phyloP scores from a whole-genome alignment of 2,888 invertebrate species.

The Drosophila mettleri region DNA sequence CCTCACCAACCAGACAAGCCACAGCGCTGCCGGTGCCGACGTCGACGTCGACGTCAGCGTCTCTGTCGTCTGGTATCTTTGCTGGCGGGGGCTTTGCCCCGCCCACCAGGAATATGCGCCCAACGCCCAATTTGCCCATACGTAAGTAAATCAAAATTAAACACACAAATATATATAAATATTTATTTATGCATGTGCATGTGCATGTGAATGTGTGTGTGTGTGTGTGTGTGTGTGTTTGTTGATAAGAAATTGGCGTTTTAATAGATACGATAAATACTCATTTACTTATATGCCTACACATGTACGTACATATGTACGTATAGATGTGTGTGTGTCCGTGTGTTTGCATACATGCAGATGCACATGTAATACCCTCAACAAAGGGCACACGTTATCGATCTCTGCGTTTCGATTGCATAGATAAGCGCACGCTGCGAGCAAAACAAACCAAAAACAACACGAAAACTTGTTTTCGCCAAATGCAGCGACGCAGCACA shows the following conservation, averaged over 20 bases:
- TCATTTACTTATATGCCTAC: neutral
- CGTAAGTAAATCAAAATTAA: slow-evolving; percentile 55
- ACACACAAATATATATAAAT: neutral
- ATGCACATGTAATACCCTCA: slow-evolving; percentile 4
- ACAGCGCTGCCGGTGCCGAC: slow-evolving; percentile 31
- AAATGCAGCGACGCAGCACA: slow-evolving; percentile 21
- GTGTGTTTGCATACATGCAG: neutral
- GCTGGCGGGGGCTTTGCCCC: slow-evolving; percentile 47
- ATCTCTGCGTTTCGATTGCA: slow-evolving; percentile 51
- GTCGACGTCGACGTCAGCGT: slow-evolving; percentile 19
- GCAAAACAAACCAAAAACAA: slow-evolving; percentile 26
- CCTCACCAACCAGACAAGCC: slow-evolving; percentile 44
- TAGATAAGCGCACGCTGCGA: slow-evolving; percentile 48
- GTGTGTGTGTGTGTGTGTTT: slow-evolving; percentile 26
- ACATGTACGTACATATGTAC: neutral
- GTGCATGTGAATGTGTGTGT: slow-evolving; percentile 16
- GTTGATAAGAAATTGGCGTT: slow-evolving; percentile 57
- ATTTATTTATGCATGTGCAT: neutral
- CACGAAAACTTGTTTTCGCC: slow-evolving; percentile 34
- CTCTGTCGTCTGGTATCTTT: slow-evolving; percentile 37
- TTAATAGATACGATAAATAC: slow-evolving; percentile 33
- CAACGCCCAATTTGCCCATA: slow-evolving; percentile 87
- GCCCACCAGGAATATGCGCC: slow-evolving; percentile 82
- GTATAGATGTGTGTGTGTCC: neutral
- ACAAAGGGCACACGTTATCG: slow-evolving; percentile 50